phyloP scores from a whole-genome alignment of 2,113 vertebrate species.

The Pteruthius melanotis region DNA sequence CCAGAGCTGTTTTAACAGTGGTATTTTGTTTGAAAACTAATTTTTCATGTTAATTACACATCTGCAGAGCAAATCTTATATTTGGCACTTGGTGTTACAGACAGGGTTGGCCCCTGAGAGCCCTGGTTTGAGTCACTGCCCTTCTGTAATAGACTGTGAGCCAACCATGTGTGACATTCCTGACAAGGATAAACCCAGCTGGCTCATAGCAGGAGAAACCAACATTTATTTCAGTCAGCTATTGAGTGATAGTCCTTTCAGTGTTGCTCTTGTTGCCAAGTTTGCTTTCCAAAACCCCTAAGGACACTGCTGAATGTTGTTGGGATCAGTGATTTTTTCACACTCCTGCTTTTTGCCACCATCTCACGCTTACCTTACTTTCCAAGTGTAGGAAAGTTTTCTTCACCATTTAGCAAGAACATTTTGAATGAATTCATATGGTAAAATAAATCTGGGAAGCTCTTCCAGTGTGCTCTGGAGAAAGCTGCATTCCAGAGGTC shows the following conservation, averaged over 20 bases:
- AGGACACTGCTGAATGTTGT: not conserved
- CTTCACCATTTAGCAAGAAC: not conserved
- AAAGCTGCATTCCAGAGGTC: not conserved
- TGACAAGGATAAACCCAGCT: constrained; percentile 48
- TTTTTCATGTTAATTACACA: not conserved
- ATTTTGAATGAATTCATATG: not conserved
- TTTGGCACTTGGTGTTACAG: not conserved
- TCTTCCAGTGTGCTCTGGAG: not conserved
- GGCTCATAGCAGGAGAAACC: not conserved
- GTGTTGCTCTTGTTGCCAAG: not conserved
- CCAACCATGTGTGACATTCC: not conserved
- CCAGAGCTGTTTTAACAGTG: not conserved
- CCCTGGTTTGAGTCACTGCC: not conserved
- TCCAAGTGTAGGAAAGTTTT: not conserved
- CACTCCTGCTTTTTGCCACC: not conserved
- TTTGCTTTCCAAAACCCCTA: not conserved
- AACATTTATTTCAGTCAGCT: constrained; percentile 19
- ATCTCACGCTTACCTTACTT: not conserved
- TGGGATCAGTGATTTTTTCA: not conserved
- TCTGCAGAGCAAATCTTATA: not conserved
- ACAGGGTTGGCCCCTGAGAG: not conserved
- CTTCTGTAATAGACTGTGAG: not conserved
- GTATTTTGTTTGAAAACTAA: not conserved
- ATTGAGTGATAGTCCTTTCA: not conserved
- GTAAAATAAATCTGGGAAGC: not conserved